Evolutionary conservation across 2,797 vertebrate species (phyloP).

Genomic region (Acanthopagrus latus): DNA sequence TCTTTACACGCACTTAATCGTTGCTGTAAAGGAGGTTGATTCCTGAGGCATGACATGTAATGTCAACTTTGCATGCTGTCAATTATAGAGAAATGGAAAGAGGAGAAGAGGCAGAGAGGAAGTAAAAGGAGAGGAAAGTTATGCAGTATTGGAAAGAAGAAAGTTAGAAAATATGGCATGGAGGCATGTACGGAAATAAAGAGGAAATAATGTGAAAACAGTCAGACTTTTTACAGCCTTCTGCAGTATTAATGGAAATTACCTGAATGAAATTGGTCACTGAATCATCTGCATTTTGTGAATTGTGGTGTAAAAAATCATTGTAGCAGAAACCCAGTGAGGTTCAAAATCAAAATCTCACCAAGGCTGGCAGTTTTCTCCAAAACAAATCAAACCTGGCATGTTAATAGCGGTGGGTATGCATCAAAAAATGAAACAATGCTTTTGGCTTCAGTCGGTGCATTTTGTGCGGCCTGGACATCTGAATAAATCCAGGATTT

Average conservation of each 20-base stretch:
- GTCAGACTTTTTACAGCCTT: not conserved
- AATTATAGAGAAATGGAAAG: constrained; percentile 2
- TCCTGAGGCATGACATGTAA: not conserved
- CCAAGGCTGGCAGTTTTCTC: not conserved
- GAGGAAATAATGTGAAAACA: not conserved
- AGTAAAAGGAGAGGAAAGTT: not conserved
- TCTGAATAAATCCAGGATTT: not conserved
- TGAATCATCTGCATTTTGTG: too few species aligned
- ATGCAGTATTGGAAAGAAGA: not conserved
- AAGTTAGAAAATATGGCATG: not conserved
- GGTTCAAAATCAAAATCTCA: not conserved
- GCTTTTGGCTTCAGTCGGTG: not conserved
- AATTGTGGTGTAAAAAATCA: too few species aligned
- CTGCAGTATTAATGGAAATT: not conserved
- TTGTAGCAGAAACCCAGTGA: not conserved
- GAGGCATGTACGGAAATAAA: not conserved
- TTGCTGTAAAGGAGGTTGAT: not conserved
- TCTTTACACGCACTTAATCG: constrained; percentile 10
- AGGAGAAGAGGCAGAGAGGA: not conserved
- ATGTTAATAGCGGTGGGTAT: not conserved
- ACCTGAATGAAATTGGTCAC: not conserved
- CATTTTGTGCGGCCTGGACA: not conserved
- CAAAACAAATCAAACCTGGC: not conserved
- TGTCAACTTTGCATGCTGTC: constrained; percentile 5
- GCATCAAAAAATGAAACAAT: not conserved